phyloP scores from a whole-genome alignment of 2,113 vertebrate species.

The Poicephalus gulielmi region DNA sequence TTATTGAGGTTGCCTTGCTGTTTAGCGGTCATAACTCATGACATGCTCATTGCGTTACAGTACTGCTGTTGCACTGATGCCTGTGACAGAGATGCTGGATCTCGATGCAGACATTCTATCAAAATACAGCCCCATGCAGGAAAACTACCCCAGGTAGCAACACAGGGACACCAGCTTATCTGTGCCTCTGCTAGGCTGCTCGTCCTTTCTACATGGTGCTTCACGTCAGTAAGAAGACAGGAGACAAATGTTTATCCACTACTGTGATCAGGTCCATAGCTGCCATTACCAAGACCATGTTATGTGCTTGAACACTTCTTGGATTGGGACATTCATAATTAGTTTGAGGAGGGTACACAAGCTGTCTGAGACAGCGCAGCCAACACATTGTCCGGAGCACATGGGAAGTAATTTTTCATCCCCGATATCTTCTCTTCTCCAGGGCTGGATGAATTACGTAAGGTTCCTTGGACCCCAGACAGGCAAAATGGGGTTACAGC shows the following conservation, averaged over 20 bases:
- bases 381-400: conserved; percentile 16
- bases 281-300: neutral
- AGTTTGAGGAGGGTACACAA: neutral
- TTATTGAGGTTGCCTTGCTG: conserved; percentile 34
- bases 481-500: neutral
- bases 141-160: neutral
- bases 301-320: neutral
- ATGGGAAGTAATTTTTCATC: conserved; percentile 42
- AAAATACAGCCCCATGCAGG: neutral
- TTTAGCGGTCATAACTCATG: neutral
- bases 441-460: neutral
- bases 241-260: neutral
- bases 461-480: conserved; percentile 22
- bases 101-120: accelerated
- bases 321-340: neutral
- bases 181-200: neutral
- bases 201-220: accelerated
- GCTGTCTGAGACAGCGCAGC: neutral
- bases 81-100: neutral
- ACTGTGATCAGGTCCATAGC: neutral
- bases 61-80: neutral
- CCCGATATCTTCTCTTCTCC: neutral
- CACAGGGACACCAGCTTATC: neutral
- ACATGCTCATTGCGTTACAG: neutral
- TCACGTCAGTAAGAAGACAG: neutral